phyloP scores from a whole-genome alignment of 2,888 invertebrate species.

The Pseudococcus viburni region DNA sequence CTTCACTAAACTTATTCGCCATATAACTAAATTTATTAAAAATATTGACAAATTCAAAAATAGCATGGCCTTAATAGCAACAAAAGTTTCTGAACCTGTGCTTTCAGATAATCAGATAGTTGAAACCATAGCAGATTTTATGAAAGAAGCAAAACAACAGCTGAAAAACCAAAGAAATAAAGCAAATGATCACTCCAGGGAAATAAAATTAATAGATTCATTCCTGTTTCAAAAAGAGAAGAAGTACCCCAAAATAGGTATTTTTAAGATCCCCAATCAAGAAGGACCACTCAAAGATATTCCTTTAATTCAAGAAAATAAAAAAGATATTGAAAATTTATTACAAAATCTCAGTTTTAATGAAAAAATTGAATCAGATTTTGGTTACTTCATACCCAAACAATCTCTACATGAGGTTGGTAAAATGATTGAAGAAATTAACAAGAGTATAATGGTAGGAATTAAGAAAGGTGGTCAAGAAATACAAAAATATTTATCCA shows the following conservation, averaged over 20 bases:
- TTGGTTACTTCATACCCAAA: not conserved
- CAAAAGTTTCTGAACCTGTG: too few species aligned
- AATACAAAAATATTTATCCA: not conserved
- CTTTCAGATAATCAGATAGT: too few species aligned
- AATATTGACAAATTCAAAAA: not conserved
- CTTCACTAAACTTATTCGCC: conserved; percentile 63
- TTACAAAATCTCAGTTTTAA: not conserved
- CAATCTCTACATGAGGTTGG: not conserved
- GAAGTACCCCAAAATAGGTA: not conserved
- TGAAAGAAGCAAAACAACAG: not conserved
- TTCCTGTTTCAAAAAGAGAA: not conserved
- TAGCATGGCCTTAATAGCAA: not conserved
- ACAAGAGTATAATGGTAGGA: not conserved
- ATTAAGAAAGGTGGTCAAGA: not conserved
- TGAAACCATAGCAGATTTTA: too few species aligned
- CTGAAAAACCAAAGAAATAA: not conserved
- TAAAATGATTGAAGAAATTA: not conserved
- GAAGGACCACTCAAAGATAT: not conserved
- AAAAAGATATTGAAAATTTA: not conserved
- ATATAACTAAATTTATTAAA: conserved; percentile 35
- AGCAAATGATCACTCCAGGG: not conserved
- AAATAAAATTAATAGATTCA: not conserved
- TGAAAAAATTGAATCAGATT: not conserved
- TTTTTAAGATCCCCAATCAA: not conserved
- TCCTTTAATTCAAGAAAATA: not conserved